Evolutionary conservation across 2,113 vertebrate genomes (phyloP).

Genomic region (Podarcis raffonei): DNA sequence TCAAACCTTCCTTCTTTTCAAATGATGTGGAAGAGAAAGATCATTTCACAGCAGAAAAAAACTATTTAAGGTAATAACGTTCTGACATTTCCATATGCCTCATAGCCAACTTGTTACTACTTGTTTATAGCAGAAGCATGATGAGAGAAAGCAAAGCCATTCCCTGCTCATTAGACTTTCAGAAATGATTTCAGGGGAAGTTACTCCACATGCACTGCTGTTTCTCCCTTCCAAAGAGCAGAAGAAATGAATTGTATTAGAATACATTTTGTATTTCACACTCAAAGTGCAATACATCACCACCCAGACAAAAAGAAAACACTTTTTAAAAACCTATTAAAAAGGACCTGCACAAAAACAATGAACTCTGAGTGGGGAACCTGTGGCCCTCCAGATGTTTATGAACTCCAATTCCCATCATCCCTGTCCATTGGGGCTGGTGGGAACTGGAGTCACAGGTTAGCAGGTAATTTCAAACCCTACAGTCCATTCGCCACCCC

Average conservation of each 20-base stretch:
- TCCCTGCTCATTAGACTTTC: conserved; percentile 30
- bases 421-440: too few relatives aligned
- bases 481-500: background rate
- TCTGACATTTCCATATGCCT: conserved; percentile 33
- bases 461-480: background rate
- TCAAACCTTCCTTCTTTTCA: background rate
- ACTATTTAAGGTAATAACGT: background rate
- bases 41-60: conserved; percentile 7
- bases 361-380: too few relatives aligned
- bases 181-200: conserved; percentile 20
- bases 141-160: conserved; percentile 5
- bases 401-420: too few relatives aligned
- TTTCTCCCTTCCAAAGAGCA: background rate
- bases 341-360: background rate
- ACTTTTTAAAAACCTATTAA: background rate
- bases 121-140: conserved; percentile 18
- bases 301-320: background rate
- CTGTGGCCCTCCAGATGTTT: too few relatives aligned
- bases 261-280: background rate
- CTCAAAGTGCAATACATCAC: background rate
- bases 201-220: background rate
- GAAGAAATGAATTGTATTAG: background rate
- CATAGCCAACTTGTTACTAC: background rate
- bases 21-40: conserved; percentile 35
- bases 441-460: too few relatives aligned